A percentile compares a stretch with the other conserved stretches of the same genome.
These are phyloP conservation scores for Iphiclides podalirius DNA, from an alignment of 2,888 invertebrate genomes.

Conservation along the genomic window DNA sequence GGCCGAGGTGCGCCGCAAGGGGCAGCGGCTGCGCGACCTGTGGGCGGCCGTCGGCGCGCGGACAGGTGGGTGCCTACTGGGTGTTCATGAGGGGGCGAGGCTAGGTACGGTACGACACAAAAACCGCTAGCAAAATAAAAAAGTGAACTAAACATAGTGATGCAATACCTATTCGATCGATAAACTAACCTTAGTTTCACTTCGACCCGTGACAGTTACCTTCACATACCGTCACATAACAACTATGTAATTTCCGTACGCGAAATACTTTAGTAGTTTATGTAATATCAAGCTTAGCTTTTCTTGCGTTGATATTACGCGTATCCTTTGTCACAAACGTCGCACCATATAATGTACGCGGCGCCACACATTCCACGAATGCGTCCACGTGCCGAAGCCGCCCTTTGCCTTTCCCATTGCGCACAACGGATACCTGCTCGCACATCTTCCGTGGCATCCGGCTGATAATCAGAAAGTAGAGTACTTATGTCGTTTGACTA, in stretches of 20 bases:
- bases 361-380: background rate
- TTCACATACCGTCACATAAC: too few relatives aligned
- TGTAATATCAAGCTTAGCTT: background rate
- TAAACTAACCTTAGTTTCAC: too few relatives aligned
- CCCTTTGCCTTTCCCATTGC: background rate
- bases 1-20: slow-evolving; percentile 59
- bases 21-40: slow-evolving; percentile 57
- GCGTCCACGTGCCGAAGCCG: background rate
- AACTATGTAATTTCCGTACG: background rate
- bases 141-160: too few relatives aligned
- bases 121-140: too few relatives aligned
- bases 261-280: background rate
- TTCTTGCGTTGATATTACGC: too few relatives aligned
- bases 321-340: background rate
- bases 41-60: slow-evolving; percentile 19
- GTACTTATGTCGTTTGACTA: too few relatives aligned
- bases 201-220: too few relatives aligned
- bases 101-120: too few relatives aligned
- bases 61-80: background rate
- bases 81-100: too few relatives aligned
- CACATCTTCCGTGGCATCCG: background rate
- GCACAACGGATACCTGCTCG: background rate
- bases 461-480: too few relatives aligned
- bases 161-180: too few relatives aligned
- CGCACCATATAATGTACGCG: too few relatives aligned